Base-by-base conservation (phyloP, 2,888 invertebrate species). In the Cryptocephalus primarius region DNA sequence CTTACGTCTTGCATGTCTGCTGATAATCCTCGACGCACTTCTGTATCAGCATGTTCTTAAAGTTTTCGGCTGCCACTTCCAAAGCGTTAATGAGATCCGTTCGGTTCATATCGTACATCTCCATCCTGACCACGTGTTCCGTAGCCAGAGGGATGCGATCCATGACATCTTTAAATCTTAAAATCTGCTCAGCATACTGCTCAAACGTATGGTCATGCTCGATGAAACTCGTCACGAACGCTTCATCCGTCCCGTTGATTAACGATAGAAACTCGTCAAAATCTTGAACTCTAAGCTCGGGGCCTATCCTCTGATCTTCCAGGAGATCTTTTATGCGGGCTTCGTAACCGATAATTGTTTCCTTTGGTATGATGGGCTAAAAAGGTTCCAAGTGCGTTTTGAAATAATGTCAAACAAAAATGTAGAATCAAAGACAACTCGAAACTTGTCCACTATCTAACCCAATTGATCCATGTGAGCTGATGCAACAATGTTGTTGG, bases 101-200 rank as follows among this genome's bases (percentile, higher is more conserved):
- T 46, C 93, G 79, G 66, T 89, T 83, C 65, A 94, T 82, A 61
- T 88, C 84, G 65, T 88, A 95, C 72, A 92, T 79, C 8, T 90
- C 91, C 61, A 88, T 82, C 12, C 82, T 79, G 12, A 86, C 76
- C 1, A 84, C 82, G 49, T 81, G 78, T 54, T 82, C 77, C 32
- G 78, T 68, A 57, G 71, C 58, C 43, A 72, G 49, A 1, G 82
- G 79, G 49, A 87, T 81, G 47, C 76, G 75, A 44, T 73, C 73
- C 36, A 12, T 11, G 67, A n/a, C 75, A 69, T 39, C 80, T 6
- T 36, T 36, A 36, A 11, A 36, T 6, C 12, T 36, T 12, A 43
- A 34, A 4, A 86, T 74, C 56, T 79, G 73, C 1, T 67, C 71
- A 39, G 77, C 75, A 58, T 76, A 85, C 45, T 80, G 77, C 22